Base-by-base conservation (phyloP, 2,888 invertebrate species). In the Eristalis tenax region DNA sequence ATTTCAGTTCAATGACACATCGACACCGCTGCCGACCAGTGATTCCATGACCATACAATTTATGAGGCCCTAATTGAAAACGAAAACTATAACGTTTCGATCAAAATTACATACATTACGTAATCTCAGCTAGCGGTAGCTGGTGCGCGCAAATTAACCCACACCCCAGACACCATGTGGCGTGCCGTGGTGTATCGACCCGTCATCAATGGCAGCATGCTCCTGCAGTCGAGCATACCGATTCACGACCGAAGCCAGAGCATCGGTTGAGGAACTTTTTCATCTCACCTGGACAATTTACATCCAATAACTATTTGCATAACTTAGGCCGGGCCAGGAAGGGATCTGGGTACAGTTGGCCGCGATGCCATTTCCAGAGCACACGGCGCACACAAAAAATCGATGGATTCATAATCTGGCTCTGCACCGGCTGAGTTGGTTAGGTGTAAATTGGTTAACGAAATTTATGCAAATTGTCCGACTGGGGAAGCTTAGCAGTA, bases 261-360 rank as follows among this genome's bases (percentile, higher is more conserved):
- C 64, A 35, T 23, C 69, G 63, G 56, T 13, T 11, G 40, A 11
- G 56, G 11, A 77, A 83, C 65, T 77, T 76, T 80, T 80, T 86
- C 50, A 82, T 83, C 82, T 86, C 86, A 75, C 65, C 78, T 79
- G 74, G 74, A 86, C 82, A 74, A 86, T 86, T 82, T 86, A 86
- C 86, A 86, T 86, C 75, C 86, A 83, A 86, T 83, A 86, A 83
- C 86, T 86, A 86, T 86, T 86, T 86, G 86, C 86, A 86, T 86
- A 86, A 86, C 78, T 86, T 82, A 85, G 69, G n/a, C 64, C 40
- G n/a, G 56, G 73, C 57, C 26, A 26, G 50, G 23, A 76, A 80
- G 59, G 73, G 59, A 77, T 71, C 70, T 78, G 68, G 78, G 10
- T 70, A 74, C 70, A 65, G 82, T 74, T 74, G 43, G 63, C 66